Percentiles rank a stretch among this genome's conserved stretches.
Evolutionary conservation across 2,113 vertebrate species (phyloP).

Genomic region (Nansenia antarctica): DNA sequence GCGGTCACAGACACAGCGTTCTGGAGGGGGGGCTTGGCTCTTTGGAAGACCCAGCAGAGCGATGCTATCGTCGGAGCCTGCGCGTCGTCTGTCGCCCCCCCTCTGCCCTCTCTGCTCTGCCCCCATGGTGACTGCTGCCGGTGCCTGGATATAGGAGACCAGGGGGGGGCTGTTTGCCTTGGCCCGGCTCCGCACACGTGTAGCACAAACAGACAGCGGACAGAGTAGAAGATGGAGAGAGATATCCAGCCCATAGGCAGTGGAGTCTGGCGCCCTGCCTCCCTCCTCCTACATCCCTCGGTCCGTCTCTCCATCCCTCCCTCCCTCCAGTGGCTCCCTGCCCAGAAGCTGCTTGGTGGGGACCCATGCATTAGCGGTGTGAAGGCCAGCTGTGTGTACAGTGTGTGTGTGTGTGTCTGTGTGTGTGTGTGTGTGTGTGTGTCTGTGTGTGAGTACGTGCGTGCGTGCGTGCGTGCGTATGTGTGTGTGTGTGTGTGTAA

Average conservation of each 20-base stretch:
- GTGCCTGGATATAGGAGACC: not conserved
- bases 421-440: not conserved
- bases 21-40: not conserved
- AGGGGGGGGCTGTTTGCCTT: conserved; percentile 9
- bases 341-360: conserved; percentile 75
- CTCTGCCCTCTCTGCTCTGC: not conserved
- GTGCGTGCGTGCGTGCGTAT: conserved; percentile 13
- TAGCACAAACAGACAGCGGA: conserved; percentile 33
- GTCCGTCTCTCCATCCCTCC: conserved; percentile 38
- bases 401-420: not conserved
- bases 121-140: not conserved
- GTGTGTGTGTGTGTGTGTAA: conserved; percentile 22
- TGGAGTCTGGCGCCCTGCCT: conserved; percentile 23
- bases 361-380: conserved; percentile 59
- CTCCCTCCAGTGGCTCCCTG: conserved; percentile 72
- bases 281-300: conserved; percentile 18
- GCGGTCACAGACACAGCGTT: not conserved
- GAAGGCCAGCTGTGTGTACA: not conserved
- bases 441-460: not conserved
- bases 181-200: conserved; percentile 23
- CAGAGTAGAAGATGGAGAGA: not conserved
- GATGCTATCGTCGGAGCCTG: not conserved
- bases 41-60: not conserved
- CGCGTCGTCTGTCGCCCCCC: not conserved
- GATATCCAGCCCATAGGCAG: conserved; percentile 38